phyloP scores from a whole-genome alignment of 2,797 vertebrate species.

The Pipistrellus kuhlii region DNA sequence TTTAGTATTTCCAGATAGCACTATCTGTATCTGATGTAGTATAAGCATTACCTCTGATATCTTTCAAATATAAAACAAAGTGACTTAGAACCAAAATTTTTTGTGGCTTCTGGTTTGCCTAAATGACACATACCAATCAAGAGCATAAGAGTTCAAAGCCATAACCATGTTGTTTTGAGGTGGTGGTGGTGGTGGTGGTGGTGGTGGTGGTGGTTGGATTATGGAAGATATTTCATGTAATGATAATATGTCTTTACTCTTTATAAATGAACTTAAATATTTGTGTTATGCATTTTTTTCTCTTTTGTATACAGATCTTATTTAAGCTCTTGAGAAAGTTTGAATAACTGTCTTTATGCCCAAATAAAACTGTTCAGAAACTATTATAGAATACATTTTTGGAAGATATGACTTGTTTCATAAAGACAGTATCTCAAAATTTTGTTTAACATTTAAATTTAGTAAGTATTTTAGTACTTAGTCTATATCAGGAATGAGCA shows the following conservation, averaged over 20 bases:
- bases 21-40: not conserved
- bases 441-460: constrained; percentile 33
- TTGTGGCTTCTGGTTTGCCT: not conserved
- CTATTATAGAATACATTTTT: constrained; percentile 46
- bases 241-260: constrained; percentile 1
- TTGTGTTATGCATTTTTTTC: constrained; percentile 27
- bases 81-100: constrained; percentile 47
- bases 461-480: not conserved
- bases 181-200: not conserved
- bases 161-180: not conserved
- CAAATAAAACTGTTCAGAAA: constrained; percentile 23
- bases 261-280: constrained; percentile 57
- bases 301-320: not conserved
- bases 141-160: constrained; percentile 25
- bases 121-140: not conserved
- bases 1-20: not conserved
- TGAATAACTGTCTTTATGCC: not conserved
- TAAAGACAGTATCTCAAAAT: not conserved
- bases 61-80: constrained; percentile 10
- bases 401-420: constrained; percentile 46
- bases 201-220: not conserved
- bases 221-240: not conserved
- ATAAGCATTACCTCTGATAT: constrained; percentile 45
- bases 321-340: constrained; percentile 54
- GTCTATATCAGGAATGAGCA: not conserved